Conservation (phyloP, 2,888 invertebrate species). For the Ormyrus thymus region DNA sequence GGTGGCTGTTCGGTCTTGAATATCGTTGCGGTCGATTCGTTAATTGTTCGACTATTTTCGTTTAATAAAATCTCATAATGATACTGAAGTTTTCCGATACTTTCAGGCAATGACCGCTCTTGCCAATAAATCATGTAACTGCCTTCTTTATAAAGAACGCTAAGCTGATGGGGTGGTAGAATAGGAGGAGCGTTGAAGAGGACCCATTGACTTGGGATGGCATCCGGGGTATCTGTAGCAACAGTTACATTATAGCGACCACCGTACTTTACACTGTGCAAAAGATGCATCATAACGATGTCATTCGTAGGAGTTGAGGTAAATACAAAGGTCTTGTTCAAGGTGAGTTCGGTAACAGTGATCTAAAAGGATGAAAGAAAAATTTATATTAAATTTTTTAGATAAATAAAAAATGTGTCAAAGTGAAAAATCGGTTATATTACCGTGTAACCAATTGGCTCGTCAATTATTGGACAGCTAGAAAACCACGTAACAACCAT, state of each 20-base stretch:
- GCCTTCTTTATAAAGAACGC: slow-evolving; percentile 78
- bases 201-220: slow-evolving; percentile 76
- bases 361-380: slow-evolving; percentile 71
- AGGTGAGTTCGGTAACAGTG: slow-evolving; percentile 75
- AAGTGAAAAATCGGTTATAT: slow-evolving; percentile 62
- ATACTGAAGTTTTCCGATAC: slow-evolving; percentile 70
- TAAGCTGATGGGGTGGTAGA: slow-evolving; percentile 80
- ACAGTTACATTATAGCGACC: slow-evolving; percentile 77
- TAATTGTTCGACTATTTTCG: slow-evolving; percentile 76
- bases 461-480: slow-evolving; percentile 79
- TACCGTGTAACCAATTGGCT: slow-evolving; percentile 80
- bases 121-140: slow-evolving; percentile 83
- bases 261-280: slow-evolving; percentile 77
- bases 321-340: slow-evolving; percentile 74
- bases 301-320: slow-evolving; percentile 76
- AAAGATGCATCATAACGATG: slow-evolving; percentile 76
- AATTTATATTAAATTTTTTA: background rate
- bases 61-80: slow-evolving; percentile 83
- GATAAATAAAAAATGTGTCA: background rate
- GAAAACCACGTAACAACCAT: slow-evolving; percentile 84
- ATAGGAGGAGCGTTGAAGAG: slow-evolving; percentile 78
- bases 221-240: slow-evolving; percentile 74
- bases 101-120: slow-evolving; percentile 74
- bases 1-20: slow-evolving; percentile 78
- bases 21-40: slow-evolving; percentile 72